Percentiles rank a stretch among this genome's conserved stretches.
Evolutionary conservation across 2,113 vertebrate species (phyloP).

Genomic region (Cyprinodon variegatus): DNA sequence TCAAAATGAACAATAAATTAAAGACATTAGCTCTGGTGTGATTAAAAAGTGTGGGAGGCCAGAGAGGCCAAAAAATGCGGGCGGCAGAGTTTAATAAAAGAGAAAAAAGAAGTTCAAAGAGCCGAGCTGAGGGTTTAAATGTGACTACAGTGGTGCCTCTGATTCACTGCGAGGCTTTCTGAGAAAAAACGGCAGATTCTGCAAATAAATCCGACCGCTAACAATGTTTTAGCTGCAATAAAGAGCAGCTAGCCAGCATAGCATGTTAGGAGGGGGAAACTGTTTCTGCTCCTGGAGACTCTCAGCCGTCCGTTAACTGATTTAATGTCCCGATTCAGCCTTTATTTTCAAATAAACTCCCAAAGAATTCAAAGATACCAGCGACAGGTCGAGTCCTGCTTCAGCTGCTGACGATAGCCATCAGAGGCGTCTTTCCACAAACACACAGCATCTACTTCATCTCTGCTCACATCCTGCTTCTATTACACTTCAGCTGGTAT

Average conservation of each 20-base stretch:
- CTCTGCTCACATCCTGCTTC: slow-evolving; percentile 30
- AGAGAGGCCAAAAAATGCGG: slow-evolving; percentile 50
- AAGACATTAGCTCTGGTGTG: slow-evolving; percentile 70
- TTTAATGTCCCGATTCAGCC: not conserved
- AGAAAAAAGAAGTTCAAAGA: slow-evolving; percentile 51
- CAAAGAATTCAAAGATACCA: slow-evolving; percentile 17
- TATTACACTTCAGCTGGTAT: slow-evolving; percentile 31
- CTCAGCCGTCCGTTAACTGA: not conserved
- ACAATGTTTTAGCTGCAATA: slow-evolving; percentile 41
- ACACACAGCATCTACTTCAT: slow-evolving; percentile 29
- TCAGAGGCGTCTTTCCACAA: slow-evolving; percentile 33
- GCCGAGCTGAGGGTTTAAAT: slow-evolving; percentile 35
- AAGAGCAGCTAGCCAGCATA: slow-evolving; percentile 24
- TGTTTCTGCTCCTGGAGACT: not conserved
- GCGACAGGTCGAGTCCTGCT: slow-evolving; percentile 47
- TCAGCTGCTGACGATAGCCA: slow-evolving; percentile 54
- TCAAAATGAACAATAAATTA: slow-evolving; percentile 76
- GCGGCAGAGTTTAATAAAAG: slow-evolving; percentile 66
- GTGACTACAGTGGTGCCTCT: slow-evolving; percentile 41
- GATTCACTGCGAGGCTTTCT: slow-evolving; percentile 44
- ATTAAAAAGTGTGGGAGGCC: slow-evolving; percentile 63
- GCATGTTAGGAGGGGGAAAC: not conserved
- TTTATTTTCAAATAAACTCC: slow-evolving; percentile 18
- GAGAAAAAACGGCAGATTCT: slow-evolving; percentile 39
- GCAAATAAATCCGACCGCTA: slow-evolving; percentile 57